Conservation (phyloP, 1,140 invertebrate genomes). For the Gonioctena quinquepunctata region DNA sequence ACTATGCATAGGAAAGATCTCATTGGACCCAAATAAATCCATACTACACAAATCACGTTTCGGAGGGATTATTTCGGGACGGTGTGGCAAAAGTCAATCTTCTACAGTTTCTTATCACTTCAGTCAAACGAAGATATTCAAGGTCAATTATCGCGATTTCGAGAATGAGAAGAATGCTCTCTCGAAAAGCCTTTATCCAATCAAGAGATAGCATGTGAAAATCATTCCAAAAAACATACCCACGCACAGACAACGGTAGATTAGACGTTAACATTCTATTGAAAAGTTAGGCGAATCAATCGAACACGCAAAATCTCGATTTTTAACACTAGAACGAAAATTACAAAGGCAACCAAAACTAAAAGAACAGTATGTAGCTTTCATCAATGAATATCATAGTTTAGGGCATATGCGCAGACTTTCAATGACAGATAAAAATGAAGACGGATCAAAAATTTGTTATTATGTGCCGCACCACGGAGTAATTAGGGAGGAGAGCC, state of each 20-base stretch:
- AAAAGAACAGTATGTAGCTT: background rate
- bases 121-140: background rate
- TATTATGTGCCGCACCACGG: slow-evolving; percentile 53
- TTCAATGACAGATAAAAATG: background rate
- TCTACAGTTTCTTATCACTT: background rate
- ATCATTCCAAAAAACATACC: background rate
- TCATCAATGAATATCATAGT: background rate
- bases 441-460: background rate
- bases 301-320: background rate
- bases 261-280: slow-evolving; percentile 20
- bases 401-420: background rate
- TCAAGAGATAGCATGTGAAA: background rate
- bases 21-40: background rate
- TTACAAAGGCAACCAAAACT: slow-evolving; percentile 8
- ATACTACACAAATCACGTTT: background rate
- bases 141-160: background rate
- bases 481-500: slow-evolving; percentile 38
- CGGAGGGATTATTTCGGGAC: too few species aligned
- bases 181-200: background rate
- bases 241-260: background rate
- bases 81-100: background rate
- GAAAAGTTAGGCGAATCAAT: background rate
- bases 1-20: background rate
- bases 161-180: background rate
- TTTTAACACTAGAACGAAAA: slow-evolving; percentile 14